phyloP scores from a whole-genome alignment of 2,888 invertebrate species.

The Dilophus febrilis region DNA sequence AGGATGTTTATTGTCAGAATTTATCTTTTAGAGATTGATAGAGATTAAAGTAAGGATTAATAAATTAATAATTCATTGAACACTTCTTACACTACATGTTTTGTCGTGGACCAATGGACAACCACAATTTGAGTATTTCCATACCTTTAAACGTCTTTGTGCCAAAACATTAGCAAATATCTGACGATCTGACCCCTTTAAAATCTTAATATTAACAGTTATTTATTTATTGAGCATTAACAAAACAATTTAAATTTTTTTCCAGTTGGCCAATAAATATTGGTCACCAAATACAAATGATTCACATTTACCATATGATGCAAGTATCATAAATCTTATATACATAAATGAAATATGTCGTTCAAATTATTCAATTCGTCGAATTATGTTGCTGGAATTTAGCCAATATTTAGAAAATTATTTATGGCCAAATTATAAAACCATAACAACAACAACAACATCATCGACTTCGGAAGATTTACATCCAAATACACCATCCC shows the following conservation, averaged over 20 bases:
- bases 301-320: slow-evolving; percentile 54
- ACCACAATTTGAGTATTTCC: too few species aligned
- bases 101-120: too few species aligned
- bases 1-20: too few species aligned
- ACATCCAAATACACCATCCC: slow-evolving; percentile 52
- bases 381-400: slow-evolving; percentile 91
- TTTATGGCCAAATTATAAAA: slow-evolving; percentile 87
- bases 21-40: too few species aligned
- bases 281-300: slow-evolving; percentile 77
- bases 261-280: slow-evolving; percentile 62
- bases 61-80: too few species aligned
- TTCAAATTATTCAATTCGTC: slow-evolving; percentile 64
- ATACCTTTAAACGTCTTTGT: too few species aligned
- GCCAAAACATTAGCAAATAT: too few species aligned
- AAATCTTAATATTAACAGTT: slow-evolving; percentile 1
- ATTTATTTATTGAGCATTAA: neutral
- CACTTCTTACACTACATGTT: too few species aligned
- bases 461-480: too few species aligned
- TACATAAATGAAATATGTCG: slow-evolving; percentile 75
- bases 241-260: neutral
- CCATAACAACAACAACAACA: too few species aligned
- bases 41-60: too few species aligned
- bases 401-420: slow-evolving; percentile 95
- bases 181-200: neutral
- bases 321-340: slow-evolving; percentile 71